Conservation (phyloP, 1,140 invertebrate genomes). For the Cydia amplana region DNA sequence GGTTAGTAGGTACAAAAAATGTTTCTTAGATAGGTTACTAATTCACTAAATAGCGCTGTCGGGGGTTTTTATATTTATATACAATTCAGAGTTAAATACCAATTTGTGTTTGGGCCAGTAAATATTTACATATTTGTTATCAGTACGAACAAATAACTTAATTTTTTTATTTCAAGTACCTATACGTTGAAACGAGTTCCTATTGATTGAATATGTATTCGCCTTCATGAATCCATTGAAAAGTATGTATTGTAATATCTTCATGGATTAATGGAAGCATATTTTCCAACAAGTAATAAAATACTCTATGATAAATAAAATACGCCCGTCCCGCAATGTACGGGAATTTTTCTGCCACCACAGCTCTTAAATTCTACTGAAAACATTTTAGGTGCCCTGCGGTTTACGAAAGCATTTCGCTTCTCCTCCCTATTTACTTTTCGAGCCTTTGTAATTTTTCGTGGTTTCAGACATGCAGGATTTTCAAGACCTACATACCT, state of each 20-base stretch:
- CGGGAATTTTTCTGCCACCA: constrained; percentile 53
- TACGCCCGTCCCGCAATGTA: constrained; percentile 44
- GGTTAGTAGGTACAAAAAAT: too few species aligned
- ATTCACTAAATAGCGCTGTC: too few species aligned
- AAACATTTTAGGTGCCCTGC: constrained; percentile 63
- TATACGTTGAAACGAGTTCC: background rate
- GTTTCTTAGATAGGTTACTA: too few species aligned
- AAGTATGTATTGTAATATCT: background rate
- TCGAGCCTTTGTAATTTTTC: constrained; percentile 45
- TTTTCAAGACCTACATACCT: background rate
- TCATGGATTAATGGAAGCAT: background rate
- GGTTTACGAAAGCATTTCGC: constrained; percentile 58
- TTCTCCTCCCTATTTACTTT: constrained; percentile 51
- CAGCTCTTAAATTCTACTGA: constrained; percentile 55
- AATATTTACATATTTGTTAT: background rate
- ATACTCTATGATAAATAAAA: constrained; percentile 29
- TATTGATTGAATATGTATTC: background rate
- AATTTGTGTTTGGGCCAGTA: too few species aligned
- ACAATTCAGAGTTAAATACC: too few species aligned
- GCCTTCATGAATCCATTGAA: too few species aligned
- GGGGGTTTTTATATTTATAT: too few species aligned
- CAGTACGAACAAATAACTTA: background rate
- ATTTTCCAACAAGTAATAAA: constrained; percentile 14
- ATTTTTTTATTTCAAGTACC: background rate
- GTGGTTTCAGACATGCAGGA: constrained; percentile 34